Percentiles rank a stretch among this genome's conserved stretches.
Evolutionary conservation across 2,888 invertebrate species (phyloP).

Genomic region (Troides oblongomaculatus): DNA sequence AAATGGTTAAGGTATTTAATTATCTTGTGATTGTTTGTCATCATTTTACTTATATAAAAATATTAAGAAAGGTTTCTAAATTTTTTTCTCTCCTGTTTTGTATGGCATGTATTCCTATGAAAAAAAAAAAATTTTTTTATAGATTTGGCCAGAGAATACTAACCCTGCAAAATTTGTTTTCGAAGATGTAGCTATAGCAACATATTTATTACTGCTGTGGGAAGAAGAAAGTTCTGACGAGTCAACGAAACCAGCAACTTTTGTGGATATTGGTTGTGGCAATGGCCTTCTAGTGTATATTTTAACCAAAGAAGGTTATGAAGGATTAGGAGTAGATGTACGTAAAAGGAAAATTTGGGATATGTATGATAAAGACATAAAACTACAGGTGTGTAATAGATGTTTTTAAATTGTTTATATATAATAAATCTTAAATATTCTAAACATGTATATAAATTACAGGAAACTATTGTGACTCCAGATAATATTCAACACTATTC

Average conservation of each 20-base stretch:
- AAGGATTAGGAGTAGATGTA: constrained; percentile 91
- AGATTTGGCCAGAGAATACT: constrained; percentile 95
- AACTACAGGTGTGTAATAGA: constrained; percentile 79
- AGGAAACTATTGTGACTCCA: constrained; percentile 85
- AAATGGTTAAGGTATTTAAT: constrained; percentile 82
- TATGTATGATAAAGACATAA: constrained; percentile 82
- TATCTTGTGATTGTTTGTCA: background rate
- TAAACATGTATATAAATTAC: constrained; percentile 18
- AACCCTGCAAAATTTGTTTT: constrained; percentile 97
- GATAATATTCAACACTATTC: constrained; percentile 84
- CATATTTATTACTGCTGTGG: constrained; percentile 92
- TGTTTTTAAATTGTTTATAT: too few relatives aligned
- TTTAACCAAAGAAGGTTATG: constrained; percentile 89
- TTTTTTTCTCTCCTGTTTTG: too few relatives aligned
- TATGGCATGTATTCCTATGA: background rate
- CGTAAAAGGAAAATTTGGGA: constrained; percentile 94
- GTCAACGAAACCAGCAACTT: constrained; percentile 77
- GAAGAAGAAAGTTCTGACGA: constrained; percentile 70
- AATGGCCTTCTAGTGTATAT: constrained; percentile 96
- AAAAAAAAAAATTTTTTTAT: constrained; percentile 9
- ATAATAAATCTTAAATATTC: background rate
- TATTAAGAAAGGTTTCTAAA: too few relatives aligned
- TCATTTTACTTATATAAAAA: too few relatives aligned
- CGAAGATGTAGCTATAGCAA: constrained; percentile 97
- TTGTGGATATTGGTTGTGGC: constrained; percentile 98